Percentiles rank a stretch among this genome's conserved stretches.
Conservation (phyloP, 2,797 vertebrate species). For the Percopsis omiscomaycus region DNA sequence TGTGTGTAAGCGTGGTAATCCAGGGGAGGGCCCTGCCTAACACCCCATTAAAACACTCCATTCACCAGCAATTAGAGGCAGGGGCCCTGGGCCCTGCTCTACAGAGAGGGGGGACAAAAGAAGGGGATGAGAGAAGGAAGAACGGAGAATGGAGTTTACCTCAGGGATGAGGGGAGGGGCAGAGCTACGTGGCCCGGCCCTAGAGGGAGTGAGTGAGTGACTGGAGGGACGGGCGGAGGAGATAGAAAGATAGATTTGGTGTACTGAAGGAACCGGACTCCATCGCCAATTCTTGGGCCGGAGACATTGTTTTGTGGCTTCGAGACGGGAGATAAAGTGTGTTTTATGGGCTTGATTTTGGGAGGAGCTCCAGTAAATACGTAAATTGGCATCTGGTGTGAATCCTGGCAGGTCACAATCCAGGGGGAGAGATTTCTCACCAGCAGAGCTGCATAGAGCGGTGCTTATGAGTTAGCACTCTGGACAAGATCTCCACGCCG, state of each 20-base stretch:
- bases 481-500: conserved; percentile 52
- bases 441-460: conserved; percentile 40
- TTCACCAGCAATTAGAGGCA: conserved; percentile 91
- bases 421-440: conserved; percentile 36
- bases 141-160: conserved; percentile 51
- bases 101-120: conserved; percentile 75
- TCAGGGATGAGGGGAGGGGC: conserved; percentile 53
- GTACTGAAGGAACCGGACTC: conserved; percentile 13
- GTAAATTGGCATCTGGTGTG: conserved; percentile 41
- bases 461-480: conserved; percentile 55
- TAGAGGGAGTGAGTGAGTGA: conserved; percentile 16
- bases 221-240: conserved; percentile 13
- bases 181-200: conserved; percentile 34
- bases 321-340: conserved; percentile 7
- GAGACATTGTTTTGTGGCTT: neutral
- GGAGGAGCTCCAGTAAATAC: conserved; percentile 29
- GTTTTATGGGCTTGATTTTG: conserved; percentile 7
- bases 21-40: conserved; percentile 83
- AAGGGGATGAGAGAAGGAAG: conserved; percentile 51
- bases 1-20: conserved; percentile 82
- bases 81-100: conserved; percentile 74
- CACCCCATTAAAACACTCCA: conserved; percentile 91
- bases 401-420: conserved; percentile 43
- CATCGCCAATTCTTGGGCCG: conserved; percentile 9
- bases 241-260: conserved; percentile 2